Conservation (phyloP, 2,113 vertebrate genomes). For the Columbina picui region DNA sequence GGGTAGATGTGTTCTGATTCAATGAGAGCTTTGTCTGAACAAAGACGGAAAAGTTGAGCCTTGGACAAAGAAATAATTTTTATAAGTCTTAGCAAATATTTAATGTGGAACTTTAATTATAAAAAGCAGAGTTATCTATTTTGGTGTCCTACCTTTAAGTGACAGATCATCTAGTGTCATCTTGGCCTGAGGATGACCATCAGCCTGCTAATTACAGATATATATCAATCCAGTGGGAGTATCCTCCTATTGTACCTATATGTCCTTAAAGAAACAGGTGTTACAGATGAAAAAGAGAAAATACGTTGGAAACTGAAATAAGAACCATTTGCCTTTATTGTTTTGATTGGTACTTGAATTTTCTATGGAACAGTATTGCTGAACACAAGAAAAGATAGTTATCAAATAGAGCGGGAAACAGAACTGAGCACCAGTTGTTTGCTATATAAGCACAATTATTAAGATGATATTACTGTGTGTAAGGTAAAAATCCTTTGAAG, state of each 20-base stretch:
- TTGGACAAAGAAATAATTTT: conserved; percentile 44
- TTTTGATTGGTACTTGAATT: not conserved
- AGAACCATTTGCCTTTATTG: not conserved
- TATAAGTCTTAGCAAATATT: conserved; percentile 26
- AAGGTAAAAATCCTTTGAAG: not conserved
- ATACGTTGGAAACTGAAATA: not conserved
- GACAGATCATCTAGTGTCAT: not conserved
- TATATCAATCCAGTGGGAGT: not conserved
- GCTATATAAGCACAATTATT: not conserved
- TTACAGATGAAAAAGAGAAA: not conserved
- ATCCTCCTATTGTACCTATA: not conserved
- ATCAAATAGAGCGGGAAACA: not conserved
- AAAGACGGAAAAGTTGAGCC: not conserved
- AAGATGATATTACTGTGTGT: fast-evolving
- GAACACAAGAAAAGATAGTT: not conserved
- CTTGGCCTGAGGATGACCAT: not conserved
- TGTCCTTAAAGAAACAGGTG: not conserved
- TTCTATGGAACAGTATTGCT: not conserved
- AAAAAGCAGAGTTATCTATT: not conserved
- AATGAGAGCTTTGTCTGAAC: conserved; percentile 11
- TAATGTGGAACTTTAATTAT: conserved; percentile 7
- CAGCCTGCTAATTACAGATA: not conserved
- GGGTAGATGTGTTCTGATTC: not conserved
- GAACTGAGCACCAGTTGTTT: not conserved
- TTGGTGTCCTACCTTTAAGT: not conserved